Evolutionary conservation across 2,888 invertebrate genomes (phyloP), one percentile per base, ranked within the genome.

Genomic region (Hypercompe scribonia): DNA sequence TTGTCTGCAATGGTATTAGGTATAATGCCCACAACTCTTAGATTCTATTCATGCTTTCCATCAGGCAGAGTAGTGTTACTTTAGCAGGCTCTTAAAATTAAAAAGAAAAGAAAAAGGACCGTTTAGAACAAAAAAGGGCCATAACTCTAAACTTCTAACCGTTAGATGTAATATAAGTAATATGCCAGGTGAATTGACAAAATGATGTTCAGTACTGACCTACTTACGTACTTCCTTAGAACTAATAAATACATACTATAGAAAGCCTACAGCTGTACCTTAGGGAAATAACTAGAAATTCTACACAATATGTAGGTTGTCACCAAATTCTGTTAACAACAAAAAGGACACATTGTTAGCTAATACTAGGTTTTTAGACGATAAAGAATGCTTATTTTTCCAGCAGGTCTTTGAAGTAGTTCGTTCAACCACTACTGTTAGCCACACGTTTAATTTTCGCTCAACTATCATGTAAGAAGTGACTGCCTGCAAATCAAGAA

Each of bases 281-380:
- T n/a, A 13, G 66, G 66, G 66, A 67, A 67, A 67, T 67, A 42
- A 46, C 46, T 31, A 1, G 31, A 31, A 67, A 46, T 33, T 46
- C 46, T 42, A 33, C 33, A 46, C 46, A 67, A 67, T 50, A 67
- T 50, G 24, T 67, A 33, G 8, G n/a, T 5, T 67, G 33, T 46
- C 31, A 15, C 24, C 13, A 33, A 31, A 67, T 46, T 67, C 31
- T 67, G 33, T 31, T 61, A 2, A 31, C 18, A 31, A 31, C 31
- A 31, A 18, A 18, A 61, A 0, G 31, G 31, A 15, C 8, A 61
- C 18, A 31, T 61, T 31, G 31, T 15, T 18, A 31, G n/a, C 24
- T 50, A 24, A 50, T 24, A n/a, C 50, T n/a, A n/a, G 24, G 1
- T 11, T 10, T 3, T 11, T 39, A 39, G 5, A 39, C 10, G 11